These are phyloP conservation scores for Acanthacorydalis orientalis DNA, from an alignment of 2,888 invertebrate genomes.

Conservation along the genomic window DNA sequence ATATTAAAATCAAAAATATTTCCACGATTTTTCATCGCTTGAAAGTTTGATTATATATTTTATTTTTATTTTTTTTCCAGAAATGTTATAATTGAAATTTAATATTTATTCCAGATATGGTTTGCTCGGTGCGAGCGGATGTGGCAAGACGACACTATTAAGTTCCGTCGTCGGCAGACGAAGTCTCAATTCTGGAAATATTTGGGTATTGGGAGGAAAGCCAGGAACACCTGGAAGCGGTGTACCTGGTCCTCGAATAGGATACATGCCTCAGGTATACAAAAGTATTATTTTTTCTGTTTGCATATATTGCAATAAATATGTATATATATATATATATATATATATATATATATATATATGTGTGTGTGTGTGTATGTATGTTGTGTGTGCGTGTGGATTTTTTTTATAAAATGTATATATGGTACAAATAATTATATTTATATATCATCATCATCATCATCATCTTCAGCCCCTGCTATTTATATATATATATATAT, in stretches of 20 bases:
- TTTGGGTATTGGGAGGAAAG: slow-evolving; percentile 56
- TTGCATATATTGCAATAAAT: too few relatives aligned
- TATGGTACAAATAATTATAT: too few relatives aligned
- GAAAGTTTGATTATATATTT: too few relatives aligned
- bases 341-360: background rate
- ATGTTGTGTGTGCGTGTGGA: too few relatives aligned
- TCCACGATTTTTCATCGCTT: too few relatives aligned
- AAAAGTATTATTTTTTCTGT: background rate
- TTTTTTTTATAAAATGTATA: too few relatives aligned
- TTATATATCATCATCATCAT: too few relatives aligned
- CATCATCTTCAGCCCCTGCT: too few relatives aligned
- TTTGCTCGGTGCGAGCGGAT: slow-evolving; percentile 75
- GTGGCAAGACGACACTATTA: slow-evolving; percentile 77
- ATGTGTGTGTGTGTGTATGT: too few relatives aligned
- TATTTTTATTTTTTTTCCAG: background rate
- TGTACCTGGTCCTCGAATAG: slow-evolving; percentile 55
- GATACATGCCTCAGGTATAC: slow-evolving; percentile 75
- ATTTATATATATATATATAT: too few relatives aligned
- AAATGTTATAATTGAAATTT: background rate
- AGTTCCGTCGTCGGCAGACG: slow-evolving; percentile 70
- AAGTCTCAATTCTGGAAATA: slow-evolving; percentile 50
- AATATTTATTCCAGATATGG: slow-evolving; percentile 47
- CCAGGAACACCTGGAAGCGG: slow-evolving; percentile 45
- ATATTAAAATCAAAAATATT: too few relatives aligned
- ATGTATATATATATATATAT: too few relatives aligned